Evolutionary conservation across 1,140 invertebrate species (phyloP).

Genomic region (Apis laboriosa): DNA sequence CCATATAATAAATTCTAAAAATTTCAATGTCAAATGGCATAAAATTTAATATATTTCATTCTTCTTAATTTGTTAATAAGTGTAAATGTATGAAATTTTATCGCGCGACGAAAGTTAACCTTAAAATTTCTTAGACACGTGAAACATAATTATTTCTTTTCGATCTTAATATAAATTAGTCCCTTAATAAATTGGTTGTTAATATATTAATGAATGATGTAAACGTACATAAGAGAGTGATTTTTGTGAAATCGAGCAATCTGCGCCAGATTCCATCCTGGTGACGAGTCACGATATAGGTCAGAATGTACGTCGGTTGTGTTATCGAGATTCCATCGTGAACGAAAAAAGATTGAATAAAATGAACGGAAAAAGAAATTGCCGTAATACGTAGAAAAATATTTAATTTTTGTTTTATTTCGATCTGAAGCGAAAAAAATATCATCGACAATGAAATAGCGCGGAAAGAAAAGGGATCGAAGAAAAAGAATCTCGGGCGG

Average conservation of each 20-base stretch:
- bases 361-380: background rate
- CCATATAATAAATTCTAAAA: background rate
- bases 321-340: slow-evolving; percentile 17
- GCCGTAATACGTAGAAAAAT: background rate
- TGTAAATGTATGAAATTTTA: too few species aligned
- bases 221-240: background rate
- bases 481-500: slow-evolving; percentile 9
- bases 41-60: background rate
- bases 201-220: background rate
- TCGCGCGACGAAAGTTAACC: too few species aligned
- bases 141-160: too few species aligned
- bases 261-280: slow-evolving; percentile 25
- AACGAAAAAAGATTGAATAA: background rate
- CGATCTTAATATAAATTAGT: too few species aligned
- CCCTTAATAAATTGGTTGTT: too few species aligned
- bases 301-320: background rate
- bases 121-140: too few species aligned
- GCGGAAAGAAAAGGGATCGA: background rate
- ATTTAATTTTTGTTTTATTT: background rate
- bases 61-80: too few species aligned
- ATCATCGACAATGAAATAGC: background rate
- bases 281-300: slow-evolving; percentile 34
- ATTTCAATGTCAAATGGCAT: background rate
- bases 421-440: background rate
- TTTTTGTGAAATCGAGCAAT: background rate